Base-by-base conservation (phyloP, 1,140 invertebrate genomes). In the Plectrocnemia conspersa region DNA sequence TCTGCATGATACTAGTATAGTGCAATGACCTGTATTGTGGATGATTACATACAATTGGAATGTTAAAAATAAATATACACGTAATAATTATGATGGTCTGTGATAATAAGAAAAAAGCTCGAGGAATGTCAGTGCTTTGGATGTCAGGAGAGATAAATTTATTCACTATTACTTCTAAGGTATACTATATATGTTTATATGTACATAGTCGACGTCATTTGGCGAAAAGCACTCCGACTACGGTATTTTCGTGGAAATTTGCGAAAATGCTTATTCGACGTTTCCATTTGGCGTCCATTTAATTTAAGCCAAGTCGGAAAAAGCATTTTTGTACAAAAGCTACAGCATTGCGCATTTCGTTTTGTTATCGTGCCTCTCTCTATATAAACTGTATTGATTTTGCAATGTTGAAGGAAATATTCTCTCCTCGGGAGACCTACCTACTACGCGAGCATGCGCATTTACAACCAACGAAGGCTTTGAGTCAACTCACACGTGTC, bases 381-480 rank as follows among this genome's bases (percentile, higher is more conserved):
- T 47, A 47, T 32, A 47, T 15, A 45, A 13, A 48, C 33, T 35
- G 47, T 61, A 61, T 61, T 61, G 59, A 61, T 61, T 61, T 61
- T 61, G 59, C 54, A 61, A 54, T 54, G 54, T 50, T 29, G 50
- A 53, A 54, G 58, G 54, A 60, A 61, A 59, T 54, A 57, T 61
- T 54, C 54, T 52, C 38, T 46, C 29, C 32, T 18, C 18, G 6
- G 32, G 42, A 55, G 44, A 25, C 23, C 35, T 29, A 44, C 16
- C 13, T 19, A 38, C n/a, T n/a, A n/a, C n/a, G n/a, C n/a, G 18
- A 13, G 50, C 58, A 48, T 60, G 58, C 58, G 58, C 58, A n/a
- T n/a, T n/a, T n/a, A n/a, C n/a, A n/a, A n/a, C n/a, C n/a, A n/a
- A n/a, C n/a, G n/a, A n/a, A n/a, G n/a, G n/a, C n/a, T n/a, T n/a